Base-by-base conservation (phyloP, 2,888 invertebrate species). In the Campaea margaritaria region DNA sequence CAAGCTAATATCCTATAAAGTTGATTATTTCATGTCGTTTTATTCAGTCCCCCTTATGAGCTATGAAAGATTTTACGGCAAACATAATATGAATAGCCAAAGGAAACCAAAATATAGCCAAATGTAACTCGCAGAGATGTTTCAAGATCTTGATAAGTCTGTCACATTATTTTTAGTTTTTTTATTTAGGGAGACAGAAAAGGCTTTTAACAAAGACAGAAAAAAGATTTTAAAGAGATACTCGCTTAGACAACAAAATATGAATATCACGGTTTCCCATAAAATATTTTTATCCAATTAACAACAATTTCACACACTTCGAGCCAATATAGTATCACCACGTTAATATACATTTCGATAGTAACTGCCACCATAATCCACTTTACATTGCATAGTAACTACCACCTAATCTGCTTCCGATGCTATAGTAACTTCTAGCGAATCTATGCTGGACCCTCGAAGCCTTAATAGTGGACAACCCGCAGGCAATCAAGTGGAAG, bases 381-480 rank as follows among this genome's bases (percentile, higher is more conserved):
- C 14, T 36, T 11, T 12, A 11, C n/a, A 12, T 21, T 0, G 4
- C n/a, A 53, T 13, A 53, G 4, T 31, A 10, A 46, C 46, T 53
- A 4, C 11, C 7, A 15, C 28, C 8, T 44, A 44, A 44, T 21
- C 46, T 51, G 12, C 10, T 8, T 21, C 11, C n/a, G 10, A 10
- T 41, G 7, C 14, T 15, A 48, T 42, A 51, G 36, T 31, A 55
- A 46, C 47, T 43, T 4, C 4, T 39, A 47, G 13, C 38, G 47
- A 56, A 47, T 52, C 55, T 56, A 31, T 2, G 39, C 11, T 27
- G 21, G 45, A 10, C 50, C 15, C 50, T 51, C 46, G 34, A 51
- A 50, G 69, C 68, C 68, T 71, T 72, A 74, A 76, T 75, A 74
- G 77, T 73, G 78, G 72, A 79, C 79, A 79, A 73, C 68, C 81